Evolutionary conservation across 2,113 vertebrate genomes (phyloP).

Genomic region (Erythrocebus patas): DNA sequence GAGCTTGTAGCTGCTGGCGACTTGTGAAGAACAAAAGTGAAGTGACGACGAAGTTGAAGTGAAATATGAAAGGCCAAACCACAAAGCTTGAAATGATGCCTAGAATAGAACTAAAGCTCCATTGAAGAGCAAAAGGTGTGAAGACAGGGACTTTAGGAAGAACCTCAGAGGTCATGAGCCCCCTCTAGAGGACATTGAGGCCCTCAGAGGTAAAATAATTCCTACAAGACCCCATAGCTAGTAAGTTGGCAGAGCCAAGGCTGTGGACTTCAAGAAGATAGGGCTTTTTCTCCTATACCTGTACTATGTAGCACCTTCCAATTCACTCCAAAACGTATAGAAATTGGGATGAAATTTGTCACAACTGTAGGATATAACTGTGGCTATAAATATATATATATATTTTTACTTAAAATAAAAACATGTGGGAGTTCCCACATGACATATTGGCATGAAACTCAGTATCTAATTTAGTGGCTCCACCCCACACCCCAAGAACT

Average conservation of each 20-base stretch:
- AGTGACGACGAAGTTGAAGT: background rate
- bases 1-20: background rate
- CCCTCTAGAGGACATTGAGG: background rate
- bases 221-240: background rate
- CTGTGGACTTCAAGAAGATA: background rate
- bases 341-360: background rate
- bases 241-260: background rate
- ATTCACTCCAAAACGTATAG: background rate
- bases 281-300: background rate
- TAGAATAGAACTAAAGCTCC: background rate
- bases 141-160: no score
- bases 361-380: background rate
- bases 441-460: background rate
- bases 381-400: background rate
- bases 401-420: background rate
- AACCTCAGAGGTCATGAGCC: background rate
- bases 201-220: background rate
- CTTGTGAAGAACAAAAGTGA: background rate
- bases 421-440: background rate
- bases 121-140: background rate
- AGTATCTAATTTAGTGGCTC: background rate
- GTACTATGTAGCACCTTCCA: background rate
- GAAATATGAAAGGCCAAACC: background rate
- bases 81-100: background rate
- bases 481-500: accelerated